phyloP scores from a whole-genome alignment of 2,888 invertebrate species.

The Meiosimyza decipiens region DNA sequence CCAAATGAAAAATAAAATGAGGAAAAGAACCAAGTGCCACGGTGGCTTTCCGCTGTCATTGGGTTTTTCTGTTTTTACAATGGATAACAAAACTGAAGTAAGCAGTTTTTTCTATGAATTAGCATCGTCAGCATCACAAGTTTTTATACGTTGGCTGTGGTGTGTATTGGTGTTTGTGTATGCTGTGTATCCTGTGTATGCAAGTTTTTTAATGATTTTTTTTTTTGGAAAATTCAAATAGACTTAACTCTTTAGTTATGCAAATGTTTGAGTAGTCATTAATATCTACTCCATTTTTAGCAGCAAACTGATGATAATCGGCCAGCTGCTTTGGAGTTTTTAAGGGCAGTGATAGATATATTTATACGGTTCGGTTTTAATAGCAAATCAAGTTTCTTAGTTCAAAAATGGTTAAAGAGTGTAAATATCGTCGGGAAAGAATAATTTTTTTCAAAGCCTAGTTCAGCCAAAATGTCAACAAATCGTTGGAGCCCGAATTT shows the following conservation, averaged over 20 bases:
- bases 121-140: conserved; percentile 19
- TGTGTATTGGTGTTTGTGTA: conserved; percentile 8
- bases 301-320: too few relatives aligned
- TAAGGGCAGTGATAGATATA: too few relatives aligned
- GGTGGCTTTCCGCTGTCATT: not conserved
- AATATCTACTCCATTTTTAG: too few relatives aligned
- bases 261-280: conserved; percentile 15
- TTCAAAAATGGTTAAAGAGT: too few relatives aligned
- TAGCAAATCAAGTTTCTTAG: too few relatives aligned
- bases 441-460: too few relatives aligned
- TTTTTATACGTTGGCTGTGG: not conserved
- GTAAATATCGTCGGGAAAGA: too few relatives aligned
- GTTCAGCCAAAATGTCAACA: too few relatives aligned
- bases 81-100: conserved; percentile 22
- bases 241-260: conserved; percentile 15
- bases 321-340: too few relatives aligned
- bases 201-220: not conserved
- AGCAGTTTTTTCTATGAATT: conserved; percentile 21
- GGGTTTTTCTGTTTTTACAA: conserved; percentile 1
- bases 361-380: too few relatives aligned
- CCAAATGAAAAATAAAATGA: not conserved
- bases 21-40: not conserved
- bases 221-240: not conserved
- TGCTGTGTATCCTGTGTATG: not conserved
- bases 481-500: too few relatives aligned